phyloP scores from a whole-genome alignment of 2,797 vertebrate genomes.

The Galago senegalensis region DNA sequence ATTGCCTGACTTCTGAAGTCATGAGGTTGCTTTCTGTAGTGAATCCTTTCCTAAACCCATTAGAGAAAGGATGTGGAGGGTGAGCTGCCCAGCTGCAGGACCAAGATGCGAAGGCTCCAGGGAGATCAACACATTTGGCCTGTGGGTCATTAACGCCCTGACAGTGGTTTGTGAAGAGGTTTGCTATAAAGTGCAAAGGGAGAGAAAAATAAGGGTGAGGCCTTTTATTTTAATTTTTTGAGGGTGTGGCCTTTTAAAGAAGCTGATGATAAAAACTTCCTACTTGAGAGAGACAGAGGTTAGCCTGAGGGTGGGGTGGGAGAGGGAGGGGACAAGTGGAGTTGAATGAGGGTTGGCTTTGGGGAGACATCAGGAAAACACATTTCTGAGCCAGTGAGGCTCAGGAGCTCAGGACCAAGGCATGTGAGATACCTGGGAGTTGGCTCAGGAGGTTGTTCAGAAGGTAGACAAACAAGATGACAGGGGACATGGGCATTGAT shows the following conservation, averaged over 20 bases:
- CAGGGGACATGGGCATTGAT: neutral
- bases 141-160: neutral
- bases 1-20: neutral
- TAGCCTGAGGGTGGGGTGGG: neutral
- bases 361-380: neutral
- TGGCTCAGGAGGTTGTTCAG: neutral
- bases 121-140: neutral
- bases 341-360: neutral
- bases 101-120: neutral
- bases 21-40: neutral
- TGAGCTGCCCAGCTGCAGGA: neutral
- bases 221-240: neutral
- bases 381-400: slow-evolving; percentile 14
- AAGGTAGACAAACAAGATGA: neutral
- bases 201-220: neutral
- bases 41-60: neutral
- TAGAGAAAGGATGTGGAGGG: neutral
- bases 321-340: neutral
- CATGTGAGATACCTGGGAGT: neutral
- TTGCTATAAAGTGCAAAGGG: neutral
- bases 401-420: neutral
- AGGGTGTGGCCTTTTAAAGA: neutral
- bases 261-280: neutral
- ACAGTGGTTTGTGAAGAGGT: neutral
- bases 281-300: neutral